These are phyloP conservation scores for Coilia nasus DNA, from an alignment of 2,797 vertebrate genomes.

Conservation along the genomic window DNA sequence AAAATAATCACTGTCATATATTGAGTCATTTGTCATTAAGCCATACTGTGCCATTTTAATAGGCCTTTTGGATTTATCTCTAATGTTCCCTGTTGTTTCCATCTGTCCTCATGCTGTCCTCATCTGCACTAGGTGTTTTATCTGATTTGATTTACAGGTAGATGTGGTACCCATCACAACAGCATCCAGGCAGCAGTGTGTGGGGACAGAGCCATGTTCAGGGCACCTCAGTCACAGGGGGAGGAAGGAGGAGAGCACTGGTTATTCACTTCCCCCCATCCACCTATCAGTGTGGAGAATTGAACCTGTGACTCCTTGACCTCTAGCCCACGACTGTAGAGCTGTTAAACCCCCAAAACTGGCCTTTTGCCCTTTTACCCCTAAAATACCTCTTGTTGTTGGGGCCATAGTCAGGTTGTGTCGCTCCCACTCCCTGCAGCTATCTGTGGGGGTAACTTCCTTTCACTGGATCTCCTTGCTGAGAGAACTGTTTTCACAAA, in stretches of 20 bases:
- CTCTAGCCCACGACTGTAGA: not conserved
- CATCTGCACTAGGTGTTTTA: not conserved
- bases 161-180: not conserved
- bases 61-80: not conserved
- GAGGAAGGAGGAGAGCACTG: no score
- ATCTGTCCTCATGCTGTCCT: not conserved
- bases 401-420: not conserved
- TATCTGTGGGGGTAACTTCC: not conserved
- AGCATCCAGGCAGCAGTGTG: no score
- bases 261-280: no score
- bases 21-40: not conserved
- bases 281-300: no score
- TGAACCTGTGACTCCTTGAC: no score
- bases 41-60: not conserved
- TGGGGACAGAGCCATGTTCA: no score
- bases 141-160: not conserved
- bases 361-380: not conserved
- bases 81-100: not conserved
- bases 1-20: not conserved
- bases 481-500: not conserved
- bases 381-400: not conserved
- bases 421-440: not conserved
- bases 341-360: not conserved
- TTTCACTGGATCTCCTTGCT: not conserved
- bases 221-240: no score